phyloP scores from a whole-genome alignment of 2,888 invertebrate genomes.

The Xanthostigma xanthostigma region DNA sequence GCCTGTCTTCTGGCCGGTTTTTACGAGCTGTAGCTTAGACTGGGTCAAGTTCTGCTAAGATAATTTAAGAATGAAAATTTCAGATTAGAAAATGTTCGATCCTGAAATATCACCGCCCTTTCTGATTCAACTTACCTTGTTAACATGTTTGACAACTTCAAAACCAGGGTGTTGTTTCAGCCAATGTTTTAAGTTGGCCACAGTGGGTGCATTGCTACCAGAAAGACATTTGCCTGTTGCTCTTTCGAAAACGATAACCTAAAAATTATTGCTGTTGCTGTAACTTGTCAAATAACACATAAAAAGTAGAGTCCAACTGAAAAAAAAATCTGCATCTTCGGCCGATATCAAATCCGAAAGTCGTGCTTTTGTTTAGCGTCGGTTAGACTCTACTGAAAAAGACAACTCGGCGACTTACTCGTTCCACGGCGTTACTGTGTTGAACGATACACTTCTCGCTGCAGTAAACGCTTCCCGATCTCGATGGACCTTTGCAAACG shows the following conservation, averaged over 20 bases:
- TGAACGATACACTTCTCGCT: conserved; percentile 74
- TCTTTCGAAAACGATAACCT: conserved; percentile 71
- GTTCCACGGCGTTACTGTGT: conserved; percentile 59
- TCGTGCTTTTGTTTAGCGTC: conserved; percentile 1
- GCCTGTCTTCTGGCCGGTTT: conserved; percentile 20
- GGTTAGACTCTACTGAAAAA: conserved; percentile 23
- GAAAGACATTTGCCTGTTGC: conserved; percentile 57
- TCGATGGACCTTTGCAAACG: conserved; percentile 58
- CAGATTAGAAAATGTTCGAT: neutral
- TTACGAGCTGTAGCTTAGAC: conserved; percentile 25
- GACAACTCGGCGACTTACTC: conserved; percentile 16
- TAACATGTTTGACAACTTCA: conserved; percentile 58
- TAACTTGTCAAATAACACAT: too few relatives aligned
- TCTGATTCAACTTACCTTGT: conserved; percentile 17
- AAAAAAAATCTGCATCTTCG: too few relatives aligned
- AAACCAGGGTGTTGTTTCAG: conserved; percentile 75
- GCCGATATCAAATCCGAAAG: too few relatives aligned
- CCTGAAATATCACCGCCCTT: too few relatives aligned
- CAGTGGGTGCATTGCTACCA: conserved; percentile 72
- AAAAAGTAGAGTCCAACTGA: too few relatives aligned
- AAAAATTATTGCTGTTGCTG: conserved; percentile 11
- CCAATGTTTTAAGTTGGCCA: conserved; percentile 67
- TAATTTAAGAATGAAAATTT: neutral
- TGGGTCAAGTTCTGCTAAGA: conserved; percentile 19
- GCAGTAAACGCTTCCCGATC: conserved; percentile 79